phyloP scores from a whole-genome alignment of 64 coral and sea anemone species.

The Orbicella faveolata region DNA sequence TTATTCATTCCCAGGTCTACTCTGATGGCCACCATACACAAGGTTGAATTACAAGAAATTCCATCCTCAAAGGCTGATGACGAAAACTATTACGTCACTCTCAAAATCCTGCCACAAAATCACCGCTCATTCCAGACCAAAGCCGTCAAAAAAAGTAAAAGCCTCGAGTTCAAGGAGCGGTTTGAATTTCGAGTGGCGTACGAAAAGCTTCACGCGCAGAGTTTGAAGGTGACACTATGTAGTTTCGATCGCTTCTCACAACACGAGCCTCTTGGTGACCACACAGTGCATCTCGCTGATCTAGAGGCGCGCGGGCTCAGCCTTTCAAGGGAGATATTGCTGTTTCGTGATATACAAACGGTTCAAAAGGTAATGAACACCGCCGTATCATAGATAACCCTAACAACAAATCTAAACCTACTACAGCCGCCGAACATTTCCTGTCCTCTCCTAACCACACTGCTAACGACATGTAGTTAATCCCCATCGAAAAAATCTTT shows the following conservation, averaged over 20 bases:
- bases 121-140: conserved; percentile 59
- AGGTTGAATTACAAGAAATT: conserved; percentile 4
- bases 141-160: conserved; percentile 16
- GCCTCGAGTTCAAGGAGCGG: conserved; percentile 37
- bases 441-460: too few relatives aligned
- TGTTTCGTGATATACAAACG: conserved; percentile 28
- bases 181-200: conserved; percentile 53
- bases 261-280: conserved; percentile 54
- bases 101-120: conserved; percentile 49
- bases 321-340: conserved; percentile 42
- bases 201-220: conserved; percentile 34
- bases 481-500: too few relatives aligned
- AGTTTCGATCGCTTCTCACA: conserved; percentile 72
- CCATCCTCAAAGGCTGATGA: not conserved
- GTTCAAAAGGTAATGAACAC: conserved; percentile 39
- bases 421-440: too few relatives aligned
- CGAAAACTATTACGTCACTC: conserved; percentile 34
- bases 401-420: too few relatives aligned
- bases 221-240: conserved; percentile 48
- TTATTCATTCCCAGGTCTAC: not conserved
- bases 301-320: conserved; percentile 55
- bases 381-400: too few relatives aligned
- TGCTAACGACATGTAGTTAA: too few relatives aligned
- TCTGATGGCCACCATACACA: conserved; percentile 6
- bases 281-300: conserved; percentile 39